These are phyloP conservation scores for Anthopleura sola DNA, from an alignment of 64 coral and sea anemone species.

Conservation along the genomic window DNA sequence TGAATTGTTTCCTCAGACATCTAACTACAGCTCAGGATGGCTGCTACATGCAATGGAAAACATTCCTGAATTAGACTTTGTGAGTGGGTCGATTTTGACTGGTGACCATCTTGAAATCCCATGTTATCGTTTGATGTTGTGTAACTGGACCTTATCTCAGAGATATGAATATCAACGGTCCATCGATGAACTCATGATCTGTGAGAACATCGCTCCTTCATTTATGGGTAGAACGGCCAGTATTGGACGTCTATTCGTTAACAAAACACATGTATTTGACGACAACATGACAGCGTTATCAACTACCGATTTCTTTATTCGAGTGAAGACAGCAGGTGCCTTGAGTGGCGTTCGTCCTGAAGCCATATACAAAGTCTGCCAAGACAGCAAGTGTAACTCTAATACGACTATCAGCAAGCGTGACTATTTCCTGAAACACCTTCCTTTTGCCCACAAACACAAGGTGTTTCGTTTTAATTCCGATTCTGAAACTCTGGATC, in stretches of 20 bases:
- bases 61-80: conserved; percentile 41
- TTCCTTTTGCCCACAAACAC: conserved; percentile 43
- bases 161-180: conserved; percentile 43
- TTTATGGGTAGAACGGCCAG: conserved; percentile 46
- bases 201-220: conserved; percentile 45
- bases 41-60: conserved; percentile 28
- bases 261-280: conserved; percentile 7
- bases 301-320: conserved; percentile 35
- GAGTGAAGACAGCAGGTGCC: conserved; percentile 5
- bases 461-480: conserved; percentile 41
- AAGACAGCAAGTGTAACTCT: neutral
- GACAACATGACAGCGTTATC: neutral
- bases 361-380: neutral
- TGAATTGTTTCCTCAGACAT: neutral
- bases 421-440: neutral
- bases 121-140: conserved; percentile 23
- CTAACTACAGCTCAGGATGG: conserved; percentile 19
- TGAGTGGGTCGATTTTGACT: conserved; percentile 40
- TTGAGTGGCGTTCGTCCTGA: conserved; percentile 16
- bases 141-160: conserved; percentile 49
- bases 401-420: neutral
- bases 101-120: conserved; percentile 24
- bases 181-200: conserved; percentile 44
- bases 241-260: neutral
- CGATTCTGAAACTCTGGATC: neutral